Evolutionary conservation across 2,888 invertebrate species (phyloP).

Genomic region (Euproctis similis): DNA sequence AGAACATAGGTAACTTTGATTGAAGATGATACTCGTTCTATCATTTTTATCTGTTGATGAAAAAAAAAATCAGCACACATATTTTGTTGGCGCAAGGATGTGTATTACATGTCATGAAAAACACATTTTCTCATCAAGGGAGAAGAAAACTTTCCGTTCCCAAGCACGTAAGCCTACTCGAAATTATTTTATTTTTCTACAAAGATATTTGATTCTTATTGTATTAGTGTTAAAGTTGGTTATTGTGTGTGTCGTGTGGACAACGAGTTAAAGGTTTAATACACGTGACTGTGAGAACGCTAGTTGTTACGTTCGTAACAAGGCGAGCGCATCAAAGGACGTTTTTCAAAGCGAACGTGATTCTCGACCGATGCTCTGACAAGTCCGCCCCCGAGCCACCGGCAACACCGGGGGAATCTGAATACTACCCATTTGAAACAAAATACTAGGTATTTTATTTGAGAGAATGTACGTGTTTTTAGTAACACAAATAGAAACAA

Average conservation of each 20-base stretch:
- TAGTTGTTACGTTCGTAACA: constrained; percentile 51
- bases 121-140: constrained; percentile 35
- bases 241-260: constrained; percentile 19
- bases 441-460: too few species aligned
- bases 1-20: constrained; percentile 42
- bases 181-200: constrained; percentile 40
- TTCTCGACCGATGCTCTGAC: constrained; percentile 56
- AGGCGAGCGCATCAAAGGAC: constrained; percentile 57
- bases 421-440: too few species aligned
- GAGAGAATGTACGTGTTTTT: constrained; percentile 21
- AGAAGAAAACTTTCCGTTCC: constrained; percentile 39
- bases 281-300: constrained; percentile 43
- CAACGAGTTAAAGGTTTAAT: constrained; percentile 43
- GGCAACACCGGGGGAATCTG: constrained; percentile 33
- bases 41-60: constrained; percentile 16
- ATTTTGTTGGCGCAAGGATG: constrained; percentile 20
- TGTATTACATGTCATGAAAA: constrained; percentile 29
- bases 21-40: constrained; percentile 19
- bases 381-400: constrained; percentile 34
- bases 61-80: constrained; percentile 11
- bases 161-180: constrained; percentile 44
- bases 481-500: too few species aligned
- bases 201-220: constrained; percentile 16
- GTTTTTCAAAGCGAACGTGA: constrained; percentile 63
- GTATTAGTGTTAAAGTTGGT: constrained; percentile 17